Evolutionary conservation across 2,888 invertebrate genomes (phyloP).

Genomic region (Lycocerus yunnanus): DNA sequence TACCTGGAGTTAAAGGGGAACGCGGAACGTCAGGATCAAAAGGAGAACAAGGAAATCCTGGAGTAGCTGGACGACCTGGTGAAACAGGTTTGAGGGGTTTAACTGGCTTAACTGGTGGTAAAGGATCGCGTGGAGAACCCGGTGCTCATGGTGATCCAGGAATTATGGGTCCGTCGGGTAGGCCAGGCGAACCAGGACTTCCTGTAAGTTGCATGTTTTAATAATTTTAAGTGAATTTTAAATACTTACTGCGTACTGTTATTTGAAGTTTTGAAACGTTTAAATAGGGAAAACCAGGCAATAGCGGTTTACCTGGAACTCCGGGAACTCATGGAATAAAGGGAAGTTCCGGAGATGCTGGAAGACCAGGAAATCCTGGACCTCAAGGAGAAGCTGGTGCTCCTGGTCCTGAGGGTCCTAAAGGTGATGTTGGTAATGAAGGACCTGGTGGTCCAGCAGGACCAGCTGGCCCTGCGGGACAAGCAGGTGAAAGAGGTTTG

Average conservation of each 20-base stretch:
- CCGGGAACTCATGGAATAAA: conserved; percentile 74
- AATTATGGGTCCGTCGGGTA: conserved; percentile 75
- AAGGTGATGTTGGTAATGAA: conserved; percentile 74
- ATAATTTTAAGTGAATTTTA: background rate
- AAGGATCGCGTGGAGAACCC: conserved; percentile 76
- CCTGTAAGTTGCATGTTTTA: conserved; percentile 58
- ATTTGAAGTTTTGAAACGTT: background rate
- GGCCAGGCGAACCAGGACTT: conserved; percentile 75
- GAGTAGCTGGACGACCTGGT: conserved; percentile 77
- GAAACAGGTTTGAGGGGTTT: conserved; percentile 68
- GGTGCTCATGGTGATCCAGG: conserved; percentile 79
- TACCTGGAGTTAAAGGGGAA: conserved; percentile 63
- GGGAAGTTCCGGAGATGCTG: conserved; percentile 71
- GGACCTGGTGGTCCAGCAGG: conserved; percentile 74
- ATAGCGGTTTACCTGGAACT: conserved; percentile 69
- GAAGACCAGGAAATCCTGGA: conserved; percentile 70
- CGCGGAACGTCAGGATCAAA: conserved; percentile 69
- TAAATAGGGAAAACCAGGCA: conserved; percentile 72
- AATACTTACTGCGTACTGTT: background rate
- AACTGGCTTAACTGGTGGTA: conserved; percentile 69
- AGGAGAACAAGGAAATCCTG: conserved; percentile 73
- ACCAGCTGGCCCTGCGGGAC: conserved; percentile 70
- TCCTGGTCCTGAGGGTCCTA: conserved; percentile 72
- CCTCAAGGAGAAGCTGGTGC: conserved; percentile 72
- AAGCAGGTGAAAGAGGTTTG: conserved; percentile 69